phyloP scores from a whole-genome alignment of 2,888 invertebrate genomes.

The Hedychridium roseum region DNA sequence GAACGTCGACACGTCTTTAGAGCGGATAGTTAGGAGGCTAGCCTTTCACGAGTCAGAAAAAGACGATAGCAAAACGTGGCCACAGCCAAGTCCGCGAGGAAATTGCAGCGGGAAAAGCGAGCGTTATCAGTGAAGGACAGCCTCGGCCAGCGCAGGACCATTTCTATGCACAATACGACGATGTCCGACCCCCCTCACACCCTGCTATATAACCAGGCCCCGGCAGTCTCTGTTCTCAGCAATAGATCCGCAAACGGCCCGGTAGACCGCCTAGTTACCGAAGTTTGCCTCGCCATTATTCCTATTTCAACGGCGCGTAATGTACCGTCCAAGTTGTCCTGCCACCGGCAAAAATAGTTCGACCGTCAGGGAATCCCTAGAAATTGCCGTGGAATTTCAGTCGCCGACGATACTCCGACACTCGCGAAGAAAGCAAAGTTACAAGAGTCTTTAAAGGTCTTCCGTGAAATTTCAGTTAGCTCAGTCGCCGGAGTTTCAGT shows the following conservation, averaged over 20 bases:
- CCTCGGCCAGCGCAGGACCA: slow-evolving; percentile 27
- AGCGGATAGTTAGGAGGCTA: too few relatives aligned
- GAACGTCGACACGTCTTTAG: too few relatives aligned
- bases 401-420: too few relatives aligned
- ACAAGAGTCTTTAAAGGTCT: too few relatives aligned
- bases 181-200: slow-evolving; percentile 24
- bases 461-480: too few relatives aligned
- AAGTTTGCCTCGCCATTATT: slow-evolving; percentile 42
- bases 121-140: slow-evolving; percentile 44
- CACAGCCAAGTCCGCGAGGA: slow-evolving; percentile 2
- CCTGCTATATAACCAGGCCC: slow-evolving; percentile 13
- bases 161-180: slow-evolving; percentile 27
- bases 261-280: slow-evolving; percentile 31
- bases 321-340: slow-evolving; percentile 22
- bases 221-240: too few relatives aligned
- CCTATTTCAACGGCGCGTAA: slow-evolving; percentile 30
- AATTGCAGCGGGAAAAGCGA: slow-evolving; percentile 32
- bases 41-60: background rate
- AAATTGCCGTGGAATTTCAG: too few relatives aligned
- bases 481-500: too few relatives aligned
- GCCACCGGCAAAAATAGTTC: slow-evolving; percentile 1
- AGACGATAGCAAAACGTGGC: background rate
- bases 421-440: too few relatives aligned
- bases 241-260: too few relatives aligned
- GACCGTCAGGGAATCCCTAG: too few relatives aligned